These are phyloP conservation scores for Eupithecia centaureata DNA, from an alignment of 2,888 invertebrate genomes.

Conservation along the genomic window DNA sequence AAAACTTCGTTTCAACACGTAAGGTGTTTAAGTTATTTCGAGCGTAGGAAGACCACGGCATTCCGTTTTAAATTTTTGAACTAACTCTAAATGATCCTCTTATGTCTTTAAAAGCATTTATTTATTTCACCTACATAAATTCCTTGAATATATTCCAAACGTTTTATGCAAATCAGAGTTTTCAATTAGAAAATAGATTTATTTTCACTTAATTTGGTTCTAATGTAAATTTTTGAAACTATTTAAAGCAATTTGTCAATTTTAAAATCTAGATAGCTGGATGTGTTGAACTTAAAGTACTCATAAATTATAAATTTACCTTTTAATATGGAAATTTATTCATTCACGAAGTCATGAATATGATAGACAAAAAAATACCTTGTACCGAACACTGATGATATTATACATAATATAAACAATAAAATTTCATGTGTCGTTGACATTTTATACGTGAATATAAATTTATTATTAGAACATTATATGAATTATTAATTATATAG, in stretches of 20 bases:
- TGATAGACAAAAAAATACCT: slow-evolving; percentile 29
- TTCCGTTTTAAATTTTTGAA: not conserved
- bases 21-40: slow-evolving; percentile 7
- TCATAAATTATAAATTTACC: slow-evolving; percentile 23
- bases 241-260: slow-evolving; percentile 26
- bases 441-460: slow-evolving; percentile 37
- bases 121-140: slow-evolving; percentile 4
- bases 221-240: slow-evolving; percentile 4
- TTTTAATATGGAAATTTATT: slow-evolving; percentile 39
- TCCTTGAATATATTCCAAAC: not conserved
- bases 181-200: slow-evolving; percentile 6
- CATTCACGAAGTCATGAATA: slow-evolving; percentile 33
- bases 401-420: slow-evolving; percentile 27
- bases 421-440: slow-evolving; percentile 40
- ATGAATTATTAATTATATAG: slow-evolving; percentile 25
- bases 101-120: slow-evolving; percentile 9
- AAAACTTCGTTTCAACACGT: slow-evolving; percentile 4
- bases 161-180: slow-evolving; percentile 3
- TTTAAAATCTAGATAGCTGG: slow-evolving; percentile 14
- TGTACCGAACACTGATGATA: slow-evolving; percentile 27
- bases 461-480: slow-evolving; percentile 33
- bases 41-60: not conserved
- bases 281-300: slow-evolving; percentile 21
- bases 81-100: not conserved
- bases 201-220: not conserved